Base-by-base conservation (phyloP, 2,113 vertebrate genomes). In the Panthera uncia region DNA sequence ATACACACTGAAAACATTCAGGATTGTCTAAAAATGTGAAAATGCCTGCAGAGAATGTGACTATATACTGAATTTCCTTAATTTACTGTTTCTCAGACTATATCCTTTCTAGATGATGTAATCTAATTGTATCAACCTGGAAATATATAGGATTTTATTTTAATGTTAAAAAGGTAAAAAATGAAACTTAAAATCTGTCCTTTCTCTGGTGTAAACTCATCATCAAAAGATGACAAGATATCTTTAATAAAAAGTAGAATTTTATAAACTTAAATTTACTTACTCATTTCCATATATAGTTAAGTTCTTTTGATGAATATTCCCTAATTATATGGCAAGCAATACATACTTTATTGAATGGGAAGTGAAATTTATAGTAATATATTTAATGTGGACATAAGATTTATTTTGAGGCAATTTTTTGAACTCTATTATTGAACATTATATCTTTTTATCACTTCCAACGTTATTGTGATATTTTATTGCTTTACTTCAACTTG, bases 111-210 rank as follows among this genome's bases (percentile, higher is more conserved):
- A 98, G 97, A 98, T 98, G 95, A 95, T 98, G 94, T 98, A 99
- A 98, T 98, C 98, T 99, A 99, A 98, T 99, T 98, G 95, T 98
- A 98, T 98, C 97, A 97, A 95, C 97, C 88, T 98, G 97, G 98
- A 98, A 98, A 97, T 98, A 98, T 98, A 98, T 98, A 98, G 96
- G 97, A 99, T 99, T 99, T 98, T 98, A 99, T 99, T 99, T 98
- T 98, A 99, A 98, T 98, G 97, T 98, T 98, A 98, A 98, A 98
- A 99, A 99, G 97, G 45, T 45, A 45, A 45, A 45, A 45, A 45
- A 45, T 98, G 97, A 97, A 98, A 98, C 97, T 98, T 98, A 98
- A 99, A 98, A 98, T 98, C 91, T 98, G 97, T 98, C 95, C 97
- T 83, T 98, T 86, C 90, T 96, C 78, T 97, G 61, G 96, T 98